Conservation (phyloP, 2,113 vertebrate genomes). For the Psittacus erithacus region DNA sequence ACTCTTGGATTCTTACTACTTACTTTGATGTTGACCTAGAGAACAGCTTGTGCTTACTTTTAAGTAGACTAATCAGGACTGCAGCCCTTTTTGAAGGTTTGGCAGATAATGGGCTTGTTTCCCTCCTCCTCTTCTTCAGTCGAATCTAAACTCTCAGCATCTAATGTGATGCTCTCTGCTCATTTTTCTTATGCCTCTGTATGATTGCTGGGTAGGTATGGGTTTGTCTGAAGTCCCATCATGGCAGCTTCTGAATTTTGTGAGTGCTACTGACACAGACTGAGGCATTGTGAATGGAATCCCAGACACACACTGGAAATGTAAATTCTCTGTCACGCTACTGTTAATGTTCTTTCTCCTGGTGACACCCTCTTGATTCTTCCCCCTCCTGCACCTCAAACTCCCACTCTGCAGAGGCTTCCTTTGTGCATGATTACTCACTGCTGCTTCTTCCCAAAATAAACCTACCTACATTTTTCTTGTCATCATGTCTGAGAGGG, state of each 20-base stretch:
- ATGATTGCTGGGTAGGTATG: not conserved
- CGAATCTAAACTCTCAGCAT: not conserved
- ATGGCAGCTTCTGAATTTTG: not conserved
- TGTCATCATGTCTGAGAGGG: not conserved
- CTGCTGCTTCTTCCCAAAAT: constrained; percentile 5
- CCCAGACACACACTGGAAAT: not conserved
- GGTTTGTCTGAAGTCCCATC: not conserved
- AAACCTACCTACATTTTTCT: not conserved
- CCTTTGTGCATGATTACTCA: not conserved
- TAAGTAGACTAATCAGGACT: not conserved
- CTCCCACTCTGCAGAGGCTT: not conserved
- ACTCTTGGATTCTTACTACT: not conserved
- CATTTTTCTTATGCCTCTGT: not conserved
- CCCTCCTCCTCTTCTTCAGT: not conserved
- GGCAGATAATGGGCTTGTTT: not conserved
- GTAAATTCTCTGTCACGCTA: not conserved
- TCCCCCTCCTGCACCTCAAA: not conserved
- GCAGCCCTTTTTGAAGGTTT: not conserved
- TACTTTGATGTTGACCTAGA: not conserved
- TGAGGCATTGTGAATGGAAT: not conserved
- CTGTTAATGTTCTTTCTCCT: not conserved
- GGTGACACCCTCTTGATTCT: not conserved
- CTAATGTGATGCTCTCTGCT: not conserved
- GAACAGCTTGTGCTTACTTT: not conserved
- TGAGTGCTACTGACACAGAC: not conserved